phyloP scores from a whole-genome alignment of 2,888 invertebrate species.

The Leptinotarsa peninsularis region DNA sequence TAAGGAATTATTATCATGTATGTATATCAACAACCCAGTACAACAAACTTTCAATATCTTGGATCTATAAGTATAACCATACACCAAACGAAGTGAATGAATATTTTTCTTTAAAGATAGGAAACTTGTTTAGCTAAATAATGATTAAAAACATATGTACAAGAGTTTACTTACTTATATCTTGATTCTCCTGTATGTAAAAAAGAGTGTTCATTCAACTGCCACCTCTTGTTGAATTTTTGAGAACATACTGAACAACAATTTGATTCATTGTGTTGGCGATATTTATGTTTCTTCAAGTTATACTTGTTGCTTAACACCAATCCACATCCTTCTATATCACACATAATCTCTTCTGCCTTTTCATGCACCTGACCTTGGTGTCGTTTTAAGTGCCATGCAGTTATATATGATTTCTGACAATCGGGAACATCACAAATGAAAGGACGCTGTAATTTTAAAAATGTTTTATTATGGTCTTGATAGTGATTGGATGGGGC shows the following conservation, averaged over 20 bases:
- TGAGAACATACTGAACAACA: slow-evolving; percentile 52
- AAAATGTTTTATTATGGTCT: background rate
- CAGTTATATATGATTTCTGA: slow-evolving; percentile 53
- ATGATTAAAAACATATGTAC: background rate
- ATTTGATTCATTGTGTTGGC: slow-evolving; percentile 47
- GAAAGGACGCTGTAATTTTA: slow-evolving; percentile 51
- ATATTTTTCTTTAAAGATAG: too few species aligned
- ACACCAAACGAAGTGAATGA: too few species aligned
- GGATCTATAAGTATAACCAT: too few species aligned
- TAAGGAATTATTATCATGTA: too few species aligned
- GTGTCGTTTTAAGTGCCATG: slow-evolving; percentile 55
- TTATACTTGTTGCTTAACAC: slow-evolving; percentile 55
- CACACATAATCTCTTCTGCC: slow-evolving; percentile 45
- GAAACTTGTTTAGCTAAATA: background rate
- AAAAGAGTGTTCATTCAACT: slow-evolving; percentile 52
- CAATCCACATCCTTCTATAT: slow-evolving; percentile 49
- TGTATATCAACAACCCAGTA: too few species aligned
- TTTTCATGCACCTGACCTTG: slow-evolving; percentile 48
- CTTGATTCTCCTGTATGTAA: slow-evolving; percentile 49
- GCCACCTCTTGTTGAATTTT: slow-evolving; percentile 54
- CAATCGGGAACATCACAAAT: slow-evolving; percentile 51
- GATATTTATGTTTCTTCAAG: slow-evolving; percentile 55
- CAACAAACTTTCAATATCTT: too few species aligned
- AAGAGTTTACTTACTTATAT: slow-evolving; percentile 45
- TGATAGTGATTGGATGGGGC: too few species aligned